These are phyloP conservation scores for Crypturellus tataupa DNA, from an alignment of 2,797 vertebrate species.

Conservation along the genomic window DNA sequence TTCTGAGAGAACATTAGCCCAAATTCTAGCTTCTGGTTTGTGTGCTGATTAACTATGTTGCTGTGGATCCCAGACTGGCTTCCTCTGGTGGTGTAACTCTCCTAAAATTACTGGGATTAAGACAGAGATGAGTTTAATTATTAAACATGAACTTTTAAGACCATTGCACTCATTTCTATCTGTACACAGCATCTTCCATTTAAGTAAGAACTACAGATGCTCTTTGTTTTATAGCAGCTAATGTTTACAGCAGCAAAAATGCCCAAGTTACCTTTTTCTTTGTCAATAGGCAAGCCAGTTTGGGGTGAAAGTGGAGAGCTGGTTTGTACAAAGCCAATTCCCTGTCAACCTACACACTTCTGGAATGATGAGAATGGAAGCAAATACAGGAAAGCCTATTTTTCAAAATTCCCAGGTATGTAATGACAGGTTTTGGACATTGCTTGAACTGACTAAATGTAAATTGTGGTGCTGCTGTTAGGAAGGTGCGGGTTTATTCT, in stretches of 20 bases:
- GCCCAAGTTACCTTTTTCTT: not conserved
- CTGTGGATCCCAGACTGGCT: not conserved
- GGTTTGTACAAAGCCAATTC: slow-evolving; percentile 93
- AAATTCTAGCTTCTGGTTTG: not conserved
- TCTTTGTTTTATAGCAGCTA: not conserved
- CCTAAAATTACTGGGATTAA: not conserved
- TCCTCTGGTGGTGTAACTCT: not conserved
- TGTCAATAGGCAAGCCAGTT: slow-evolving; percentile 87
- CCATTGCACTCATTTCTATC: not conserved
- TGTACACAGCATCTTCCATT: not conserved
- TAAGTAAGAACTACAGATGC: not conserved
- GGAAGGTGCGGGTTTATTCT: not conserved
- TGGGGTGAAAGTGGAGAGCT: slow-evolving; percentile 97
- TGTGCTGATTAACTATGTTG: not conserved
- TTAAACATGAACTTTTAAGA: not conserved
- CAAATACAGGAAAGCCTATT: slow-evolving; percentile 97
- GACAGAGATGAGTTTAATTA: not conserved
- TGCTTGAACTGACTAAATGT: not conserved
- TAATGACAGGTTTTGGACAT: not conserved
- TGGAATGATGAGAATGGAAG: slow-evolving; percentile 94
- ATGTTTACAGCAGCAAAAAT: not conserved
- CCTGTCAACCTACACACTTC: slow-evolving; percentile 96
- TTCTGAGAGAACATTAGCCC: not conserved
- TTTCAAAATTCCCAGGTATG: slow-evolving; percentile 91
- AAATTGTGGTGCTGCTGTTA: not conserved